phyloP scores from a whole-genome alignment of 2,888 invertebrate genomes.

The Stenchaetothrips biformis region DNA sequence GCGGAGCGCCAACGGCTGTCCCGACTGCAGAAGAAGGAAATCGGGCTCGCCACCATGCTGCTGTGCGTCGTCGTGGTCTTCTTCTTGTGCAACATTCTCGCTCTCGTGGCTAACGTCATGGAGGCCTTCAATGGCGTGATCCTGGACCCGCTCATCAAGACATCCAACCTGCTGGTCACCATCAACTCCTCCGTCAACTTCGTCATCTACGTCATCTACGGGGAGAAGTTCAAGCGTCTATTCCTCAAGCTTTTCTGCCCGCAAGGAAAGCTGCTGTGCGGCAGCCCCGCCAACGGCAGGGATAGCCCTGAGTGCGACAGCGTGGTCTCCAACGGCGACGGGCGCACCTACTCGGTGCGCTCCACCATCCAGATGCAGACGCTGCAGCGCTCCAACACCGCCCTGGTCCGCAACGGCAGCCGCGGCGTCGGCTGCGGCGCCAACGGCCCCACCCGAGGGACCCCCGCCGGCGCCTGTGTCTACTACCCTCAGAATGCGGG shows the following conservation, averaged over 20 bases:
- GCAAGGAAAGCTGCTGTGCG: constrained; percentile 43
- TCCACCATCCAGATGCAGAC: constrained; percentile 48
- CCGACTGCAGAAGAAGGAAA: constrained; percentile 84
- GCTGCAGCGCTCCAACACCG: constrained; percentile 35
- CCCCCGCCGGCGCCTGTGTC: constrained; percentile 52
- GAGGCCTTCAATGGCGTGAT: constrained; percentile 69
- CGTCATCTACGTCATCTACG: constrained; percentile 95
- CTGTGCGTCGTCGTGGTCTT: constrained; percentile 92
- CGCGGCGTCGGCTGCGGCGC: constrained; percentile 36
- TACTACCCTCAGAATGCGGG: constrained; percentile 48
- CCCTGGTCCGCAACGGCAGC: constrained; percentile 42
- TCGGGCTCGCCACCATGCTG: constrained; percentile 91
- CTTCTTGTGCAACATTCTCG: constrained; percentile 85
- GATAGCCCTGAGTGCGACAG: constrained; percentile 69
- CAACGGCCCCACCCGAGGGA: constrained; percentile 42
- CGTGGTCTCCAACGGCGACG: constrained; percentile 68
- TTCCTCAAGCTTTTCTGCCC: constrained; percentile 76
- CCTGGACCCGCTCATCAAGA: constrained; percentile 67
- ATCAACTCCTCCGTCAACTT: constrained; percentile 97
- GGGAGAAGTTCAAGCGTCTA: constrained; percentile 89
- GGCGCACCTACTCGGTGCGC: constrained; percentile 60
- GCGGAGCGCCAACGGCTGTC: constrained; percentile 84
- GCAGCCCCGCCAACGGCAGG: constrained; percentile 52
- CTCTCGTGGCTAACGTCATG: constrained; percentile 78
- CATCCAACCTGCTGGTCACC: constrained; percentile 88